phyloP scores from a whole-genome alignment of 1,140 invertebrate genomes.

The Drosophila miranda region DNA sequence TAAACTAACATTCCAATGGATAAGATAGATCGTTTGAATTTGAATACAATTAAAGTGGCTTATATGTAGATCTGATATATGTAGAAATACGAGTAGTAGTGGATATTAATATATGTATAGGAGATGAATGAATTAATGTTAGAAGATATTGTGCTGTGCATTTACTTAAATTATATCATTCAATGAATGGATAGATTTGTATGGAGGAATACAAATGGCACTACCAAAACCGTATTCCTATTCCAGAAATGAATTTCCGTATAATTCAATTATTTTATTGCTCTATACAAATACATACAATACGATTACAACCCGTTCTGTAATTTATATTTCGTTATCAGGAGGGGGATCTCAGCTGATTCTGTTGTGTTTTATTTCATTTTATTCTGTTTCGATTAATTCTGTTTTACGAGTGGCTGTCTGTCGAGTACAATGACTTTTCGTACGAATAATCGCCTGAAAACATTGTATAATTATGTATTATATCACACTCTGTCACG shows the following conservation, averaged over 20 bases:
- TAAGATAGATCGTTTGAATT: not conserved
- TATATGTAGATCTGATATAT: not conserved
- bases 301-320: not conserved
- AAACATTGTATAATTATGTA: constrained; percentile 27
- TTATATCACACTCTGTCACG: constrained; percentile 25
- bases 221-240: no score
- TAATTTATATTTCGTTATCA: constrained; percentile 35
- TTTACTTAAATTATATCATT: not conserved
- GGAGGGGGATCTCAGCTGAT: constrained; percentile 32
- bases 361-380: constrained; percentile 18
- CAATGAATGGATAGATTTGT: no score
- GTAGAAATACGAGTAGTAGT: no score
- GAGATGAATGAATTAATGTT: not conserved
- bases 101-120: no score
- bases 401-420: constrained; percentile 6
- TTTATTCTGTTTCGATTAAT: constrained; percentile 47
- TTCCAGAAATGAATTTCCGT: no score
- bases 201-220: no score
- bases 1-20: no score
- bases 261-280: not conserved
- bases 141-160: not conserved
- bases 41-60: not conserved
- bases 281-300: no score
- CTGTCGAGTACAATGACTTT: constrained; percentile 45
- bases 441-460: constrained; percentile 39